These are phyloP conservation scores for Rallus limicola DNA, from an alignment of 2,113 vertebrate genomes.

Conservation along the genomic window DNA sequence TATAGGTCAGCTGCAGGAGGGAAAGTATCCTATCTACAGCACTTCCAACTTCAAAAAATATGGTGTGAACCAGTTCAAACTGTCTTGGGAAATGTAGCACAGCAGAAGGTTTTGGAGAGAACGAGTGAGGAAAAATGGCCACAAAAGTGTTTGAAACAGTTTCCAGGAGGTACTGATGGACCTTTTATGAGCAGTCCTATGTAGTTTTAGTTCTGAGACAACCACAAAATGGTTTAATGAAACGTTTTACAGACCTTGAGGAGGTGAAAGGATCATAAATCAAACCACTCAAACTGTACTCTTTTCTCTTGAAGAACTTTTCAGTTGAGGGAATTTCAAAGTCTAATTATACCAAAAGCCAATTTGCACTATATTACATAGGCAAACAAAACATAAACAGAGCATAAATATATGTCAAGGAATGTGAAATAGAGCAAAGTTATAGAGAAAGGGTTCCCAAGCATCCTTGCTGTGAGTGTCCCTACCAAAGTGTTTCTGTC, in stretches of 20 bases:
- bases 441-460: background rate
- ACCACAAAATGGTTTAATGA: background rate
- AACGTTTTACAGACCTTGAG: background rate
- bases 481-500: background rate
- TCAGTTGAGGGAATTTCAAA: background rate
- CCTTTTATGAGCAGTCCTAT: background rate
- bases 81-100: background rate
- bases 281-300: fast-evolving
- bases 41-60: background rate
- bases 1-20: background rate
- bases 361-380: background rate
- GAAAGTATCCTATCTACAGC: background rate
- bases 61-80: background rate
- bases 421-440: background rate
- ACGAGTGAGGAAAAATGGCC: background rate
- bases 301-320: background rate
- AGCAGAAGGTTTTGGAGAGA: background rate
- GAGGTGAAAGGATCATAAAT: background rate
- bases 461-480: background rate
- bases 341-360: background rate
- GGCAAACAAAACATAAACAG: background rate
- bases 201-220: background rate
- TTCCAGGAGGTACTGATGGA: background rate
- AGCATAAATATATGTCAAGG: background rate
- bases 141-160: background rate